These are phyloP conservation scores for Porphyrio hochstetteri DNA, from an alignment of 2,113 vertebrate genomes.

Conservation along the genomic window DNA sequence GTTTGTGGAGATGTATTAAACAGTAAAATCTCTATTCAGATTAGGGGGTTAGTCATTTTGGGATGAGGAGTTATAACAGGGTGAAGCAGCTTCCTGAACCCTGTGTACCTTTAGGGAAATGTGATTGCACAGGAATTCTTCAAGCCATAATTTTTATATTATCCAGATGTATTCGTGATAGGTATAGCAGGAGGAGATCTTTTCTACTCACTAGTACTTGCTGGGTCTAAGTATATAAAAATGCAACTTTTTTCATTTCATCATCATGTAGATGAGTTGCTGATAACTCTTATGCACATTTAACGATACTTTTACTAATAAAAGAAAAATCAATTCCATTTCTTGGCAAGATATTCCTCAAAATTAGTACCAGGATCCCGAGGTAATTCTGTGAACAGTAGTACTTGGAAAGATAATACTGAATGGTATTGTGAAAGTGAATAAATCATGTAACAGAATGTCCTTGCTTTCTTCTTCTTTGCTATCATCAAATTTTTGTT, in stretches of 20 bases:
- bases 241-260: not conserved
- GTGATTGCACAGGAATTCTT: not conserved
- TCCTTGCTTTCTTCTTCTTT: conserved; percentile 42
- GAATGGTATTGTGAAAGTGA: conserved; percentile 20
- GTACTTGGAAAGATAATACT: conserved; percentile 9
- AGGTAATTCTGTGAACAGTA: conserved; percentile 17
- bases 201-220: not conserved
- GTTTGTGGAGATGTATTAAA: conserved; percentile 27
- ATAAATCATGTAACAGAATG: conserved; percentile 17
- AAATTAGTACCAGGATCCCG: not conserved
- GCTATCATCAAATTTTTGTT: conserved; percentile 42
- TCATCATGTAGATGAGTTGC: not conserved
- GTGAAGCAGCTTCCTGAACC: conserved; percentile 1
- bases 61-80: not conserved
- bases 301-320: not conserved
- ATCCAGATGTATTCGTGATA: not conserved
- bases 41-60: conserved; percentile 6
- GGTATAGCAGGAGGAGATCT: not conserved
- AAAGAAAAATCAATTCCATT: not conserved
- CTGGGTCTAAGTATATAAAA: not conserved
- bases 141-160: not conserved
- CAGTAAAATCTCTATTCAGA: conserved; percentile 29
- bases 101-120: not conserved
- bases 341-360: not conserved
- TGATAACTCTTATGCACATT: not conserved